A percentile compares a stretch with the other conserved stretches of the same genome.
Conservation (phyloP, 2,888 invertebrate species). For the Drosophila borborema region DNA sequence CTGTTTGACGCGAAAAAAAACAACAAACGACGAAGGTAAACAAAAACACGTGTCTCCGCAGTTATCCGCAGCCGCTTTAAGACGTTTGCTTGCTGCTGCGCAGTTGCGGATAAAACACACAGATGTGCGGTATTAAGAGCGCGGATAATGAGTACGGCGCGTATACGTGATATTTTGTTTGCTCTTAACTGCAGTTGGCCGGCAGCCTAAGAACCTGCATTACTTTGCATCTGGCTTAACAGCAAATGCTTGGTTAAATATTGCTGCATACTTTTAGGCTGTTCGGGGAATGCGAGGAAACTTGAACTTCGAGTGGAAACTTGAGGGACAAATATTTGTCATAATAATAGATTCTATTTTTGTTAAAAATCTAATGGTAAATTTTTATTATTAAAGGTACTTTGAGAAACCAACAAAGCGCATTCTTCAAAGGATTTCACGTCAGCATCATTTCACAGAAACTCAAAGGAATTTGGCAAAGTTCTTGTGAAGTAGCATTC, state of each 20-base stretch:
- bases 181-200: constrained; percentile 32
- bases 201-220: not conserved
- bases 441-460: not conserved
- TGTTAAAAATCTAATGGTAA: not conserved
- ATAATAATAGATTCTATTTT: not conserved
- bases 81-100: constrained; percentile 31
- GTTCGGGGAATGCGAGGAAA: too few species aligned
- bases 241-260: constrained; percentile 10
- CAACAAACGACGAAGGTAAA: constrained; percentile 73
- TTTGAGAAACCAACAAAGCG: not conserved
- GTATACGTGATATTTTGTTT: constrained; percentile 33
- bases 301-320: not conserved
- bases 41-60: constrained; percentile 73
- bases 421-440: not conserved
- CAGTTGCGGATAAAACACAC: constrained; percentile 53
- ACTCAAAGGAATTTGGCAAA: not conserved
- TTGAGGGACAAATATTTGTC: not conserved
- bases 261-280: constrained; percentile 29
- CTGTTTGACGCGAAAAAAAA: constrained; percentile 48
- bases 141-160: constrained; percentile 16
- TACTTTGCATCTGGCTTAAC: not conserved
- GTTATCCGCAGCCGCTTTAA: constrained; percentile 57
- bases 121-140: constrained; percentile 12
- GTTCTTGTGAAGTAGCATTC: not conserved
- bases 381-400: not conserved